These are phyloP conservation scores for Whitmania pigra DNA, from an alignment of 1,140 invertebrate genomes.

Conservation along the genomic window DNA sequence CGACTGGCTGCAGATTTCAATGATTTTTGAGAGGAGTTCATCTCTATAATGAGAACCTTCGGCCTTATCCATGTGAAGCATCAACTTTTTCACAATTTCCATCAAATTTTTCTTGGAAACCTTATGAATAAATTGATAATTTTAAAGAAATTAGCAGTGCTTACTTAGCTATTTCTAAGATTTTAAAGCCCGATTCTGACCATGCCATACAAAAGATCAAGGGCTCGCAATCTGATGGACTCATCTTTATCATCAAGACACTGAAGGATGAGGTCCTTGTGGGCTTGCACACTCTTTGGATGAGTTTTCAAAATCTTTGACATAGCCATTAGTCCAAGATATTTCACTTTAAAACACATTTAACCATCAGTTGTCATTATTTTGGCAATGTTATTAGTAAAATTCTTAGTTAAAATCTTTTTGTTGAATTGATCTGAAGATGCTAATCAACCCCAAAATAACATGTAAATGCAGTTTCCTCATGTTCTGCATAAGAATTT, in stretches of 20 bases:
- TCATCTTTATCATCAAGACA: conserved; percentile 99
- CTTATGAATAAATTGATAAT: conserved; percentile 37
- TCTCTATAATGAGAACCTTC: conserved; percentile 82
- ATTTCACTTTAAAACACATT: conserved; percentile 62
- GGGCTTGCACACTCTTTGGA: conserved; percentile 95
- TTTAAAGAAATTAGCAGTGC: background rate
- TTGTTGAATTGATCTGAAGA: no score
- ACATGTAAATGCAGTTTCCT: no score
- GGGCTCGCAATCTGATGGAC: conserved; percentile 82
- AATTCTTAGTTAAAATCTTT: no score
- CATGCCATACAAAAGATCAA: conserved; percentile 93
- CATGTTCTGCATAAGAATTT: no score
- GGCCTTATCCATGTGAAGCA: conserved; percentile 94
- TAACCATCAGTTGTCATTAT: background rate
- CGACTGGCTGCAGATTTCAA: conserved; percentile 96
- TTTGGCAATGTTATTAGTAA: no score
- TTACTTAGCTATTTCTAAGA: background rate
- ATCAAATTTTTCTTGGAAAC: conserved; percentile 96
- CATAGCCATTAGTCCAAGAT: conserved; percentile 93
- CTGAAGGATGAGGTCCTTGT: conserved; percentile 93
- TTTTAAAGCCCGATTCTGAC: conserved; percentile 48
- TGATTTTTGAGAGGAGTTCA: conserved; percentile 89
- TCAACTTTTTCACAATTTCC: conserved; percentile 96
- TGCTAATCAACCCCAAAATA: no score
- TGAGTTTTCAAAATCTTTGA: conserved; percentile 96